Conservation (phyloP, 2,888 invertebrate species). For the Merodon equestris region DNA sequence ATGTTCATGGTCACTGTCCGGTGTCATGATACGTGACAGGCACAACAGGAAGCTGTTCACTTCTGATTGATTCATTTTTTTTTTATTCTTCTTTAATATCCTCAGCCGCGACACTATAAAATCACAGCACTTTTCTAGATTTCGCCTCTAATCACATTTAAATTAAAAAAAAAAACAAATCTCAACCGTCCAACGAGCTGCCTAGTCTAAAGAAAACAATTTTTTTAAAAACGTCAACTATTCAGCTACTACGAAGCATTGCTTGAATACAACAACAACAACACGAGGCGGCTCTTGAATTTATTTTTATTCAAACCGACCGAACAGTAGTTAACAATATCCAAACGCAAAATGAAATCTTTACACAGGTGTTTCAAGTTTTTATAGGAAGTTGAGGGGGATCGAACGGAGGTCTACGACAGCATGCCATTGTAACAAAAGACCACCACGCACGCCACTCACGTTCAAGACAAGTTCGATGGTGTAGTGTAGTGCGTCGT, state of each 20-base stretch:
- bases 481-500: too few species aligned
- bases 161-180: background rate
- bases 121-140: background rate
- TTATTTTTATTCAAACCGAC: background rate
- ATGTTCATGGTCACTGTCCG: conserved; percentile 22
- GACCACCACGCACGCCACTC: too few species aligned
- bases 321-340: conserved; percentile 35
- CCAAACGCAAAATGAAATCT: conserved; percentile 37
- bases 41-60: conserved; percentile 53
- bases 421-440: too few species aligned
- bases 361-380: conserved; percentile 39
- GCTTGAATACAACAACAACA: background rate
- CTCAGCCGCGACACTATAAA: background rate
- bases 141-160: background rate
- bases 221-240: too few species aligned
- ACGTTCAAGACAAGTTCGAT: too few species aligned
- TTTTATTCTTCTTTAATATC: conserved; percentile 4
- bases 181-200: too few species aligned
- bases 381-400: conserved; percentile 46
- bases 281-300: background rate
- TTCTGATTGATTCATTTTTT: conserved; percentile 55
- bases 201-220: too few species aligned
- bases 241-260: too few species aligned
- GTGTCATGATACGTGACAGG: conserved; percentile 43
- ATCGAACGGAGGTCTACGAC: too few species aligned